A percentile compares a stretch with the other conserved stretches of the same genome.
Conservation (phyloP, 2,888 invertebrate species). For the Drosophila mimetica region DNA sequence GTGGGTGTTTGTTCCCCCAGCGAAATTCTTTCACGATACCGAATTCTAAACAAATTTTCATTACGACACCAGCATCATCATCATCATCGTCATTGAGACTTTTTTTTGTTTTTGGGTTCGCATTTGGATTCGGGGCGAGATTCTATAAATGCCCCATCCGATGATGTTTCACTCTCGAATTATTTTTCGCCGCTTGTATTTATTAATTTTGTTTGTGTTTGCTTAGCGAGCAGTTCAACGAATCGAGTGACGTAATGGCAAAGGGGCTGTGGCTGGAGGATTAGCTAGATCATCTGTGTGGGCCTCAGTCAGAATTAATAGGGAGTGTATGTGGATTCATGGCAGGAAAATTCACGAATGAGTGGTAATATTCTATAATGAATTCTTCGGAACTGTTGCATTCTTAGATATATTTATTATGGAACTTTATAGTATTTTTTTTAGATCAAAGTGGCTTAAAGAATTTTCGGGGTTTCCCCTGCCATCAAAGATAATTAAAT, state of each 20-base stretch:
- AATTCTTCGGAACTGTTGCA: neutral
- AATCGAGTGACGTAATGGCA: conserved; percentile 61
- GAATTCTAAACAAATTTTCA: conserved; percentile 68
- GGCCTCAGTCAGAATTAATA: neutral
- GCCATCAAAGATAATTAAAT: conserved; percentile 18
- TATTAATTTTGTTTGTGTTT: conserved; percentile 21
- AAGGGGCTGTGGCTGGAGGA: conserved; percentile 50
- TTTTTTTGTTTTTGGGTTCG: conserved; percentile 22
- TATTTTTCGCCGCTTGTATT: conserved; percentile 29
- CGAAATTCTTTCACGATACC: conserved; percentile 59
- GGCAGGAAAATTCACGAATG: neutral
- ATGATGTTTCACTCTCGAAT: conserved; percentile 60
- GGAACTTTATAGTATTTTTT: neutral
- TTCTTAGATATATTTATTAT: neutral
- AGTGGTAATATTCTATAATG: neutral
- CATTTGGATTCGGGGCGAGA: conserved; percentile 32
- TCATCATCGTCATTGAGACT: conserved; percentile 40
- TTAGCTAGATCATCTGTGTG: conserved; percentile 21
- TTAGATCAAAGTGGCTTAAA: neutral
- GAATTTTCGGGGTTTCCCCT: neutral
- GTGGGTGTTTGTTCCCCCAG: conserved; percentile 6
- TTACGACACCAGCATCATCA: conserved; percentile 65
- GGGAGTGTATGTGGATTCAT: too few species aligned
- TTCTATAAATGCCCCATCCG: conserved; percentile 57
- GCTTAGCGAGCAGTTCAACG: conserved; percentile 29